Base-by-base conservation (phyloP, 2,113 vertebrate species). In the Dryoscopus gambensis region DNA sequence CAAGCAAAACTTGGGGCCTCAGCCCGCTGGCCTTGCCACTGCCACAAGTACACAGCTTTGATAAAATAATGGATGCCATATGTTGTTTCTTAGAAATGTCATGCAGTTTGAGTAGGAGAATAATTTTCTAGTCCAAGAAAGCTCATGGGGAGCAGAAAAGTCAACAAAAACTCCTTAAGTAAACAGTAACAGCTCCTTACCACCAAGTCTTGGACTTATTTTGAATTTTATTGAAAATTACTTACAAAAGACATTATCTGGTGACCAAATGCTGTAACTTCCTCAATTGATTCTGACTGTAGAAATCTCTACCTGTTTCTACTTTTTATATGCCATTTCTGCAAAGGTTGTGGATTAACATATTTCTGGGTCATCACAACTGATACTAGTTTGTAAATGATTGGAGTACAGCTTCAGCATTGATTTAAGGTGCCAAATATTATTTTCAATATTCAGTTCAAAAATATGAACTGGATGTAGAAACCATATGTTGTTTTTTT, bases 1-100 rank as follows among this genome's bases (percentile, higher is more conserved):
- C 35, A 88, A 94, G 55, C 5, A 86, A 70, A 86, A 69, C 35
- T 24, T 77, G 75, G 65, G 63, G 44, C 59, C 78, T 83, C 82
- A 96, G 87, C 64, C n/a, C 4, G 1, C 20, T 55, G 88, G 71
- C 73, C 73, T 94, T 88, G 49, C 64, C 31, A 74, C 71, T 56
- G 68, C 52, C 71, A 86, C 73, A 89, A 44, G 27, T 68, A 78
- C 28, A 52, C 1, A 1, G 47, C 64, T 93, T 88, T 88, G 79
- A 93, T 92, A 95, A 84, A 95, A 63, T 96, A 96, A 97, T 97
- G 56, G 59, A 89, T 92, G 40, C 83, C 93, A 95, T 90, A 90
- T 97, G 93, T 77, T 88, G 82, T 62, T 96, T 86, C 95, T 90
- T 88, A 96, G 90, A 95, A 94, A 90, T 95, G 68, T 91, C 71